Evolutionary conservation across 2,113 vertebrate genomes (phyloP).

Genomic region (Lepus timidus): DNA sequence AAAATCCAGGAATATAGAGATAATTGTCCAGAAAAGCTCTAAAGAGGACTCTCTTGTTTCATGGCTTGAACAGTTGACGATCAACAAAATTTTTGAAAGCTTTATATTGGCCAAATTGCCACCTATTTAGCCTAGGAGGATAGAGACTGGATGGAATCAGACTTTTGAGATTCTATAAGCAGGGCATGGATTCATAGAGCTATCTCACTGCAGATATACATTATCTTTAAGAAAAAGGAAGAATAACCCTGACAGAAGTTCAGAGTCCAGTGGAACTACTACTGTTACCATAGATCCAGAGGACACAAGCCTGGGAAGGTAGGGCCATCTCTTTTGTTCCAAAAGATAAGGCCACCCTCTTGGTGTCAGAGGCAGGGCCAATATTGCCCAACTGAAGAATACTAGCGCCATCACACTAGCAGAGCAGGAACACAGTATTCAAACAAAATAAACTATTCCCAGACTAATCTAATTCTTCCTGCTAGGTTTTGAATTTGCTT

Average conservation of each 20-base stretch:
- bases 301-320: neutral
- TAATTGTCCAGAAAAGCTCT: neutral
- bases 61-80: neutral
- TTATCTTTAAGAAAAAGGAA: neutral
- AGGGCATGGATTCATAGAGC: neutral
- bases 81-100: neutral
- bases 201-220: neutral
- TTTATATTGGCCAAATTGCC: neutral
- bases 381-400: neutral
- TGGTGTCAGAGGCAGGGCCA: neutral
- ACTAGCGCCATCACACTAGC: accelerated
- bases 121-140: neutral
- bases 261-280: neutral
- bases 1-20: neutral
- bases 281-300: neutral
- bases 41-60: neutral
- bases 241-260: neutral
- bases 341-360: neutral
- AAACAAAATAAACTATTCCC: neutral
- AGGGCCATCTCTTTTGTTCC: neutral
- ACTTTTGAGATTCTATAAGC: neutral
- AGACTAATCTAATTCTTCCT: neutral
- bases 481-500: neutral
- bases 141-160: neutral
- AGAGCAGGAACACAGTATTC: neutral